Base-by-base conservation (phyloP, 53 echinoderm and acorn worm species). In the Zoroaster sp. region DNA sequence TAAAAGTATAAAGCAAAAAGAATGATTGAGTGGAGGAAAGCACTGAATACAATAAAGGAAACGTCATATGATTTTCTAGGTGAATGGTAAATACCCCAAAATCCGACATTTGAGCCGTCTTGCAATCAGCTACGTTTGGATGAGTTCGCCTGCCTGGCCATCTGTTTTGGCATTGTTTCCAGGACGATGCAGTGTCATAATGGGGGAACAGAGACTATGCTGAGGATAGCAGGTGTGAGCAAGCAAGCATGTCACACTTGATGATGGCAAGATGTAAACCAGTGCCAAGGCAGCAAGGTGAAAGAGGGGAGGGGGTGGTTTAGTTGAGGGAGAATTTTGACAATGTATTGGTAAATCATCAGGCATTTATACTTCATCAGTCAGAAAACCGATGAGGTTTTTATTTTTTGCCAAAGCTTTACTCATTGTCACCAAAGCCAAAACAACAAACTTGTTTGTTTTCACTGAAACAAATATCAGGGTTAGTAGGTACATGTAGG, bases 61-160 rank as follows among this genome's bases (percentile, higher is more conserved):
- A 59, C 28, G 63, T 59, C 63, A 59, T 28, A 59, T 59, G 63
- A 59, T 59, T 59, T 59, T 59, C 63, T 28, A 28, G 63, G 63
- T 59, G 63, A 59, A 6, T 59, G 63, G 28, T 28, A 7, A 59
- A 59, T 59, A 28, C 23, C 63, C 63, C 63, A 23, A 59, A 59
- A 59, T 9, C 63, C 30, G 63, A 59, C 63, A 75, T 75, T 31
- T 75, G 75, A 75, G 47, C 75, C 51, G 37, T 23, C 30, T 75
- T 46, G 38, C 75, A 75, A 75, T 75, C 75, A 47, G 75, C 75
- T 45, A 75, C 75, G 47, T 45, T 38, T 46, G 46, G 47, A 44
- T 47, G 75, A 75, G 40, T 75, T 75, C 31, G 63, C 63, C 63
- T 11, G 63, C 28, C 28, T 21, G 63, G 63, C 63, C 63, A 59